phyloP scores from a whole-genome alignment of 2,113 vertebrate genomes.

The Nymphicus hollandicus region DNA sequence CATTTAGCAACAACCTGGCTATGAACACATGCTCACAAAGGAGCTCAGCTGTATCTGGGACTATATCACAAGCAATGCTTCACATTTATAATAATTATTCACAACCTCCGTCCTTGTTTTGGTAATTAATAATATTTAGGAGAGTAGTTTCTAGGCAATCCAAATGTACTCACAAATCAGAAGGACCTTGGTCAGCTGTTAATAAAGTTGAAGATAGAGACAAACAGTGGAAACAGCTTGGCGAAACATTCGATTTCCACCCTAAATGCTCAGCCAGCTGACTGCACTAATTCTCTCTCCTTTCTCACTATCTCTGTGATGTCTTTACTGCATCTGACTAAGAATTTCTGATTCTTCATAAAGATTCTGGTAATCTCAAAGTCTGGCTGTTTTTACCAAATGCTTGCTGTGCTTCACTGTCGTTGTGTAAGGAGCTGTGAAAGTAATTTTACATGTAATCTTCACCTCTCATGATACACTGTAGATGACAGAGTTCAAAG shows the following conservation, averaged over 20 bases:
- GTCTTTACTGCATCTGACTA: not conserved
- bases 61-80: not conserved
- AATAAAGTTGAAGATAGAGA: not conserved
- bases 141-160: not conserved
- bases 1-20: not conserved
- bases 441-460: not conserved
- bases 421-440: not conserved
- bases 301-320: not conserved
- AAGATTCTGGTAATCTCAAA: not conserved
- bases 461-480: not conserved
- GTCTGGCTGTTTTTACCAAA: not conserved
- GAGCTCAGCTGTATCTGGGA: not conserved
- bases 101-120: not conserved
- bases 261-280: fast-evolving
- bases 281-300: not conserved
- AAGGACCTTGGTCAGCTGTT: not conserved
- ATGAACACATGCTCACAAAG: not conserved
- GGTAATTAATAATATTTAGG: not conserved
- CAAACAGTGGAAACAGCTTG: not conserved
- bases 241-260: not conserved
- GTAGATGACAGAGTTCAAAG: not conserved
- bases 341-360: not conserved
- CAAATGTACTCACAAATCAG: not conserved
- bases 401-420: not conserved
- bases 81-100: not conserved